phyloP scores from a whole-genome alignment of 2,888 invertebrate genomes.

The Chironomus riparius region DNA sequence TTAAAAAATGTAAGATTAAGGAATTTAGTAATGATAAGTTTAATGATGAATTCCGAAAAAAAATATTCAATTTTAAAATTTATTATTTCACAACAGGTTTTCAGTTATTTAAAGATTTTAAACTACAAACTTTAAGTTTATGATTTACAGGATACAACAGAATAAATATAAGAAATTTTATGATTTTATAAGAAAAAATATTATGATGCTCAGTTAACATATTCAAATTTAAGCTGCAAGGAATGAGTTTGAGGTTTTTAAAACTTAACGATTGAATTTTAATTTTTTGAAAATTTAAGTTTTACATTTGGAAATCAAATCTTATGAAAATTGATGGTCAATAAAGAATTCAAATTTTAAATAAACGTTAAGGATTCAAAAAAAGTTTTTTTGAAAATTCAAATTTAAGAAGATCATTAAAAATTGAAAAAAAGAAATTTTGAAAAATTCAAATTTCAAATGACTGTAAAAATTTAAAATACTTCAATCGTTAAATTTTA shows the following conservation, averaged over 20 bases:
- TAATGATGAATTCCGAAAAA: neutral
- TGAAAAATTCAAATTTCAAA: no score
- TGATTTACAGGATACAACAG: conserved; percentile 35
- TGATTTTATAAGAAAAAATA: neutral
- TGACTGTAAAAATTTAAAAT: neutral
- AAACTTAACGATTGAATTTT: neutral
- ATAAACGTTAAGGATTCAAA: no score
- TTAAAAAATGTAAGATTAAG: neutral
- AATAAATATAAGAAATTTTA: neutral
- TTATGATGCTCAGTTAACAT: neutral
- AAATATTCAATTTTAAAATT: conserved; percentile 1
- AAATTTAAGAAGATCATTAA: no score
- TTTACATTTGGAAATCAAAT: neutral
- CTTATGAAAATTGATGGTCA: no score
- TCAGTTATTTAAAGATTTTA: conserved; percentile 33
- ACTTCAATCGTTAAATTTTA: neutral
- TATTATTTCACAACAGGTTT: conserved; percentile 31
- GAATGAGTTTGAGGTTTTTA: neutral
- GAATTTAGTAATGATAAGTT: conserved; percentile 13
- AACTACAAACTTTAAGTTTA: conserved; percentile 32
- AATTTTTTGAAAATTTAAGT: neutral
- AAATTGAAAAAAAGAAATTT: neutral
- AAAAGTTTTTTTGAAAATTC: neutral
- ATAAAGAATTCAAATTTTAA: no score
- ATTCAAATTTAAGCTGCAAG: neutral